phyloP scores from a whole-genome alignment of 2,888 invertebrate genomes.

The Cephonodes hylas region DNA sequence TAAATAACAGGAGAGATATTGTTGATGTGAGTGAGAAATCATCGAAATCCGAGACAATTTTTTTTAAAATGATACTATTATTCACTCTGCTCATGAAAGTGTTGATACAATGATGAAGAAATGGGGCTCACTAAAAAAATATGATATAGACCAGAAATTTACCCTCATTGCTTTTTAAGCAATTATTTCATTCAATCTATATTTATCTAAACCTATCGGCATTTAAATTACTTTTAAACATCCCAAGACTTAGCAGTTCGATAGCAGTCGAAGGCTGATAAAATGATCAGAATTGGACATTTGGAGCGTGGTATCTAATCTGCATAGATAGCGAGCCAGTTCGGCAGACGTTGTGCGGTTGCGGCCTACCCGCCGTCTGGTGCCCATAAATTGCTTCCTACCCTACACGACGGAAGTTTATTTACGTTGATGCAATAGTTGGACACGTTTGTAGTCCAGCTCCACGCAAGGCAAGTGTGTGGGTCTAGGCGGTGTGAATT shows the following conservation, averaged over 20 bases:
- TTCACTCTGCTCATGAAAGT: no score
- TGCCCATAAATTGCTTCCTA: neutral
- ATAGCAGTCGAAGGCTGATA: neutral
- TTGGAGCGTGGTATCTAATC: slow-evolving; percentile 16
- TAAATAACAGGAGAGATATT: no score
- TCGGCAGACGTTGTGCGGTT: slow-evolving; percentile 5
- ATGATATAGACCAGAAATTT: no score
- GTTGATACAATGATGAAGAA: no score
- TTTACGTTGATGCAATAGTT: slow-evolving; percentile 9
- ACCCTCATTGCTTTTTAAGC: no score
- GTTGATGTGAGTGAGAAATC: no score
- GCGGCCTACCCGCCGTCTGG: neutral
- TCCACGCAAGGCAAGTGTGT: neutral
- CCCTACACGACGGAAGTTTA: slow-evolving; percentile 10
- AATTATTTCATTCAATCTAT: no score
- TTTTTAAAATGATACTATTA: no score
- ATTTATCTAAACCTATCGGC: no score
- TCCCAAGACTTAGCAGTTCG: no score
- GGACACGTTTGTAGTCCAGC: neutral
- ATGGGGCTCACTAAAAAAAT: no score
- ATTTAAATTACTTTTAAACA: neutral
- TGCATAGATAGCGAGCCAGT: slow-evolving; percentile 22
- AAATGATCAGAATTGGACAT: slow-evolving; percentile 6
- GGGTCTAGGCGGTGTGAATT: neutral
- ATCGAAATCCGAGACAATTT: no score